These are phyloP conservation scores for Bombus affinis DNA, from an alignment of 1,140 invertebrate species.

Conservation along the genomic window DNA sequence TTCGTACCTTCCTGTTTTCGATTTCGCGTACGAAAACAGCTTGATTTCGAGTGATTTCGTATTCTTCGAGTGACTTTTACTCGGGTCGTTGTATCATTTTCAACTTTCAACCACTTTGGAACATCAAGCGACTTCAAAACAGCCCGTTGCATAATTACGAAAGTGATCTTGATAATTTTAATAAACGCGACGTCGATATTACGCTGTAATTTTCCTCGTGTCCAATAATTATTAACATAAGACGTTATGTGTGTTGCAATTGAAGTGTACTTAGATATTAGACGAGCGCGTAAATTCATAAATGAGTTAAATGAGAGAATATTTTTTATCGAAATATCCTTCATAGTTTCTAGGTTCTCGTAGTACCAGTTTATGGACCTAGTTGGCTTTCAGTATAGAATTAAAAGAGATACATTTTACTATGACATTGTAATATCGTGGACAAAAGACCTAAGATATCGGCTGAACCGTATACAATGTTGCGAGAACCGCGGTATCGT, in stretches of 20 bases:
- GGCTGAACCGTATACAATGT: too few species aligned
- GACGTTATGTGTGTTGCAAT: not conserved
- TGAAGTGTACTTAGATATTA: not conserved
- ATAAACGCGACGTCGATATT: not conserved
- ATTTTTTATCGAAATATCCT: not conserved
- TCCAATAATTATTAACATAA: not conserved
- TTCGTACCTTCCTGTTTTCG: slow-evolving; percentile 3
- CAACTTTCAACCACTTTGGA: not conserved
- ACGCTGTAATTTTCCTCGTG: not conserved
- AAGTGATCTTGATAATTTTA: not conserved
- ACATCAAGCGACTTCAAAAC: not conserved
- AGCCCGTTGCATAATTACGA: not conserved
- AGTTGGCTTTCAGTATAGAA: not conserved
- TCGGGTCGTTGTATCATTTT: not conserved
- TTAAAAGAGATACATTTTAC: not conserved
- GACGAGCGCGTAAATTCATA: not conserved
- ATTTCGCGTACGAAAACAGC: not conserved
- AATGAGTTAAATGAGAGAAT: not conserved
- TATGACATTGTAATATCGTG: too few species aligned
- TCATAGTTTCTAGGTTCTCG: not conserved
- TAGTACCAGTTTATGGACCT: not conserved
- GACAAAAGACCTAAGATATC: too few species aligned
- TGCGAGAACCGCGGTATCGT: too few species aligned
- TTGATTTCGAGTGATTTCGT: not conserved
- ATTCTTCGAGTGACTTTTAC: not conserved